phyloP scores from a whole-genome alignment of 1,140 invertebrate species.

The Phortica variegata region DNA sequence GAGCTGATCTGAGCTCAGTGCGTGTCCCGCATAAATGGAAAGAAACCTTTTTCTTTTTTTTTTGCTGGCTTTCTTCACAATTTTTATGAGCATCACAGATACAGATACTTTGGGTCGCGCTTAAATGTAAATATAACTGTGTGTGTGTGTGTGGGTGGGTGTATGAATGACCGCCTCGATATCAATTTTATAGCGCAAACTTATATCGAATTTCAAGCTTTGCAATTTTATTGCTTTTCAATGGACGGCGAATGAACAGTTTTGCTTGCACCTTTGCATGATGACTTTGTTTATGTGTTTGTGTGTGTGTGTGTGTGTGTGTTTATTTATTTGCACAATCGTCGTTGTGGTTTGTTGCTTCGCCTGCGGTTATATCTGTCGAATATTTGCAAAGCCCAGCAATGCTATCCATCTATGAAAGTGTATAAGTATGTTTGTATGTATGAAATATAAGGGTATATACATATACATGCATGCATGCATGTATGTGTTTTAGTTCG shows the following conservation, averaged over 20 bases:
- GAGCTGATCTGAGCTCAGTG: constrained; percentile 7
- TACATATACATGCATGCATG: too few species aligned
- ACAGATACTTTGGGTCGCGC: background rate
- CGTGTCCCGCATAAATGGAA: too few species aligned
- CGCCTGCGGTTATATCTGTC: background rate
- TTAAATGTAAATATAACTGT: background rate
- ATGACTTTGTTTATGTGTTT: background rate
- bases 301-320: too few species aligned
- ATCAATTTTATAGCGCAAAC: constrained; percentile 1
- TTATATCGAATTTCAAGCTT: background rate
- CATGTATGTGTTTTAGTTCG: too few species aligned
- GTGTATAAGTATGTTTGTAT: too few species aligned
- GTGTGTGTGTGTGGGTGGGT: background rate
- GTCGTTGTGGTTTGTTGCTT: too few species aligned
- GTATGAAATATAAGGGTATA: too few species aligned
- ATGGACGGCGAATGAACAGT: constrained; percentile 6
- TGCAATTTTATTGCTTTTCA: constrained; percentile 16
- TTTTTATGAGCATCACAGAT: constrained; percentile 4
- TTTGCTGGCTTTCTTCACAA: too few species aligned
- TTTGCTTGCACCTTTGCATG: background rate
- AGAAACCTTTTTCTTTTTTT: too few species aligned
- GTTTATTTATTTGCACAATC: too few species aligned
- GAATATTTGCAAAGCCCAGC: background rate
- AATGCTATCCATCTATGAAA: background rate
- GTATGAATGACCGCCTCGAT: background rate